Percentiles rank a stretch among this genome's conserved stretches.
Evolutionary conservation across 2,797 vertebrate species (phyloP).

Genomic region (Malurus leucopterus): DNA sequence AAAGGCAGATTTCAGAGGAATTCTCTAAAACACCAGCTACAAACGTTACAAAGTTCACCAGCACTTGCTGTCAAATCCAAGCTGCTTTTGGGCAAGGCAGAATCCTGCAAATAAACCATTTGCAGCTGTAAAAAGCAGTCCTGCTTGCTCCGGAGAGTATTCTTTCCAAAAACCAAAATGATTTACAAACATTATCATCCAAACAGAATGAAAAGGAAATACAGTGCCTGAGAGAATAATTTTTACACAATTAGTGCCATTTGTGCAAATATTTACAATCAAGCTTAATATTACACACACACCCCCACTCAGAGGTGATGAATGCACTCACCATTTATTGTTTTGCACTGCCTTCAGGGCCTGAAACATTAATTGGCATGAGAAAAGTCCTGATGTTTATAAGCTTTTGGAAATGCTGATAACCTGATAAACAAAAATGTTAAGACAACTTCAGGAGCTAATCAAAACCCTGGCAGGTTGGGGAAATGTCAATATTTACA

Average conservation of each 20-base stretch:
- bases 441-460: constrained; percentile 59
- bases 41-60: neutral
- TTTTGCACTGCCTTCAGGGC: neutral
- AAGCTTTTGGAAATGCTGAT: constrained; percentile 45
- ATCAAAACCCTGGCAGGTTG: constrained; percentile 49
- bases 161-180: neutral
- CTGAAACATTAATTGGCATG: constrained; percentile 15
- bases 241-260: constrained; percentile 4
- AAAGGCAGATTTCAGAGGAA: constrained; percentile 31
- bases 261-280: constrained; percentile 32
- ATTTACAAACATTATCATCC: neutral
- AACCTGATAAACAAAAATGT: constrained; percentile 58
- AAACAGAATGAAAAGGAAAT: constrained; percentile 24
- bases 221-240: neutral
- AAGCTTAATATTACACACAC: neutral
- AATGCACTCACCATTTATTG: neutral
- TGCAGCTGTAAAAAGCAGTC: constrained; percentile 24
- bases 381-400: constrained; percentile 2
- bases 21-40: constrained; percentile 10
- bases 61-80: constrained; percentile 32
- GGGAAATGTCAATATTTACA: constrained; percentile 68
- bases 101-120: constrained; percentile 9
- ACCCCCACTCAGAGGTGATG: neutral
- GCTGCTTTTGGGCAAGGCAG: constrained; percentile 20
- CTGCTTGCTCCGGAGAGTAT: neutral